Evolutionary conservation across 2,888 invertebrate genomes (phyloP), one percentile per base, ranked within the genome.

Genomic region (Ichneumoninae sp.): DNA sequence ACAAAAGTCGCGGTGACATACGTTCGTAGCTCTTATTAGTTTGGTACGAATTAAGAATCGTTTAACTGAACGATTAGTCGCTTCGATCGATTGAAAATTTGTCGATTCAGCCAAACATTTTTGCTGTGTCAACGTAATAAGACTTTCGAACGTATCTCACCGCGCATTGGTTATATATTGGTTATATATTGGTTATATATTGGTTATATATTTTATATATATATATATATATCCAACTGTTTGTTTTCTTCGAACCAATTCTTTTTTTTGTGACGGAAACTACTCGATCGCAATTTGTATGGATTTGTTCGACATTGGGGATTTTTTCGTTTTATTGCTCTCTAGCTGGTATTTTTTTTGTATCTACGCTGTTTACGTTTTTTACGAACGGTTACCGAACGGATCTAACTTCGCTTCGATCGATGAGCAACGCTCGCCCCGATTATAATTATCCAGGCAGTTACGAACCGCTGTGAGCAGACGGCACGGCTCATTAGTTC

Each of bases 191-290:
- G 22, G 22, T 22, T 22, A 22, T 22, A 22, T 1, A 22, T 22
- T 0, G 22, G 22, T 22, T 22, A 22, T 22, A 22, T 22, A 22
- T 22, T 22, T 22, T 22, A 22, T 22, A 22, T 22, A 22, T 22
- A n/a, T n/a, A n/a, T 22, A 22, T 22, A 0, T 22, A 22, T 22
- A 33, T 33, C 33, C 33, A 33, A 33, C 33, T 33, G 88, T 90
- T 88, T 89, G 87, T 83, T 66, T 22, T 22, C 30, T 26, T 66
- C 8, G 1, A 8, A 8, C 0, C 36, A 8, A 40, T 40, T 19
- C 19, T 54, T 54, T n/a, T n/a, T 8, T 8, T 54, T 8, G 7
- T 26, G 4, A 3, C 22, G 30, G 3, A 3, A 54, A 22, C 2
- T 22, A 30, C 73, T 47, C 19, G 60, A 60, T 74, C 13, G 26